Percentiles rank a stretch among this genome's conserved stretches.
Conservation (phyloP, 1,140 invertebrate species). For the Calliphora vicina region DNA sequence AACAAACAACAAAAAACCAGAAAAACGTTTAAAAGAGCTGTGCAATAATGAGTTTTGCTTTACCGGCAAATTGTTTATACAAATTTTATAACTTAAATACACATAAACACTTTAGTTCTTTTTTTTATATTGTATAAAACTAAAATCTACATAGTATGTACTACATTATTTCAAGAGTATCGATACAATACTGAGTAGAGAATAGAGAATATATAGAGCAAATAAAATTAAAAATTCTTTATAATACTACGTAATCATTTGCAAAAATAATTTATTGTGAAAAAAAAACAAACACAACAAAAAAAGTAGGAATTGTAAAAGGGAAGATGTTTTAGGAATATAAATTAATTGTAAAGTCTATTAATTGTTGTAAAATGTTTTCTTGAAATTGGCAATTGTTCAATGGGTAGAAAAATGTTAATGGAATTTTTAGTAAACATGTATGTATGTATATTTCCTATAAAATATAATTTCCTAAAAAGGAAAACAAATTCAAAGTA, state of each 20-base stretch:
- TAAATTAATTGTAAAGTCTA: neutral
- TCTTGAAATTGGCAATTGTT: neutral
- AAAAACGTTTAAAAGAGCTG: neutral
- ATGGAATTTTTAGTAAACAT: no score
- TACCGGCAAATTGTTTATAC: slow-evolving; percentile 25
- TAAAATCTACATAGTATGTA: neutral
- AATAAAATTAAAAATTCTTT: slow-evolving; percentile 25
- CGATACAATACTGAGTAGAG: neutral
- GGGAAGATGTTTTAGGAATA: neutral
- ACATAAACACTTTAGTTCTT: no score
- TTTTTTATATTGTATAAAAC: no score
- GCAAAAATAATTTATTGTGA: neutral
- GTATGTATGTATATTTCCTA: no score
- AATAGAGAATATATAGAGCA: slow-evolving; percentile 7
- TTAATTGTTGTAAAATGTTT: neutral
- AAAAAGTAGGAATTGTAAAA: neutral
- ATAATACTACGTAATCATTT: slow-evolving; percentile 23
- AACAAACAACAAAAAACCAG: no score
- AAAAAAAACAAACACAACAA: neutral
- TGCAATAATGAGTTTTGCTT: slow-evolving; percentile 3
- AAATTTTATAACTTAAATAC: neutral
- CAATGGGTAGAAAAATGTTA: neutral
- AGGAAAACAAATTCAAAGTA: no score
- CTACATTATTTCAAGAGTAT: neutral
- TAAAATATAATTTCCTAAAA: no score